phyloP scores from a whole-genome alignment of 2,888 invertebrate genomes.

The Neoitamus cyanurus region DNA sequence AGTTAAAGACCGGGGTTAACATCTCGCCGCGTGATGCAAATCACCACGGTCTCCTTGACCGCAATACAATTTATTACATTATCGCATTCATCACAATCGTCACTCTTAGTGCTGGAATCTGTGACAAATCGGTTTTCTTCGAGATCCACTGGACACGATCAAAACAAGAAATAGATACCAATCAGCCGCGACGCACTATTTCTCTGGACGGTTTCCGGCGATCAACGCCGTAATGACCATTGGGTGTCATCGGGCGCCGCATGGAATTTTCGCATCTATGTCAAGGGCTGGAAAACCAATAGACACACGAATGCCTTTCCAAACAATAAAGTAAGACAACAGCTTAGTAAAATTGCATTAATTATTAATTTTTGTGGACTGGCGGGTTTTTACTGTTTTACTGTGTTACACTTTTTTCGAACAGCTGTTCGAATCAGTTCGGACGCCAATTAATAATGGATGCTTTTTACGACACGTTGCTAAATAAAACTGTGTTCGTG shows the following conservation, averaged over 20 bases:
- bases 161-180: not conserved
- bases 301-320: not conserved
- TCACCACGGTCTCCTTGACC: constrained; percentile 40
- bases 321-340: not conserved
- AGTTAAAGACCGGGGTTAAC: constrained; percentile 13
- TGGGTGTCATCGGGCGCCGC: not conserved
- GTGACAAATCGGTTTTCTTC: not conserved
- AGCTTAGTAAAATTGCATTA: not conserved
- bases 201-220: not conserved
- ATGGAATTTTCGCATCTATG: not conserved
- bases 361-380: not conserved
- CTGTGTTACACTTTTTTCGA: not conserved
- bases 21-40: constrained; percentile 29
- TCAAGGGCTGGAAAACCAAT: not conserved
- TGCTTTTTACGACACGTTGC: not conserved
- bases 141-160: not conserved
- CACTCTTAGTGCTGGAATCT: not conserved
- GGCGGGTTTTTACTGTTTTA: not conserved
- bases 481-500: not conserved
- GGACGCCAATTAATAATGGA: not conserved
- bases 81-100: not conserved
- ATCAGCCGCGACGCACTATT: not conserved
- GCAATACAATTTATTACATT: constrained; percentile 7
- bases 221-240: not conserved
- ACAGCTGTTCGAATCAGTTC: not conserved